Base-by-base conservation (phyloP, 2,888 invertebrate genomes). In the Chaitophorus viminalis region DNA sequence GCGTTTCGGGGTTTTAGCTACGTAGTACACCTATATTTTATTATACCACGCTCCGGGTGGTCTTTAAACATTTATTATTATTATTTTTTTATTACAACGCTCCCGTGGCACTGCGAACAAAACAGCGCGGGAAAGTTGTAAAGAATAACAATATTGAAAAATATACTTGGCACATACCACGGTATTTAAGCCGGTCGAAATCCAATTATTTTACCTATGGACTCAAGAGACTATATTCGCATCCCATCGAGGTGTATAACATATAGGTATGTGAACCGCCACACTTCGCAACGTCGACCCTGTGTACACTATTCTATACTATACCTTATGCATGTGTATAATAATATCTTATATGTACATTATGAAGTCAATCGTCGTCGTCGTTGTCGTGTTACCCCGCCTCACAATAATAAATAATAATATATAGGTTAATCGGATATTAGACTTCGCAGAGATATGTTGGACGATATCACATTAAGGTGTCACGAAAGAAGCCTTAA, bases 401-500 rank as follows among this genome's bases (percentile, higher is more conserved):
- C 52, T 78, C 3, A 33, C 14, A 78, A 33, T 25, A 78, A 46
- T 46, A 78, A 77, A n/a, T n/a, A n/a, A n/a, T n/a, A n/a, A n/a
- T 76, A 77, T 52, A 29, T 60, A 78, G 78, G 78, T 78, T 31
- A 60, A 78, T 54, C 78, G 31, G 25, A 54, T 14, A 3, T 77
- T 18, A 31, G 78, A 33, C 11, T 70, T 60, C 21, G 78, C 60
- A 21, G 54, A 54, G 33, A 54, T 31, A 60, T 54, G 29, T 31
- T 29, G 11, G 52, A 77, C 78, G 78, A 78, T 60, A 78, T 54
- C n/a, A 5, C 75, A 39, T n/a, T n/a, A n/a, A n/a, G 54, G 21
- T 25, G 78, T 78, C 78, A 60, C 78, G 78, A 78, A 21, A 3
- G 78, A 78, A 54, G 60, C 78, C 78, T 78, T 78, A 78, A 78